Percentiles rank a stretch among this genome's conserved stretches.
These are phyloP conservation scores for Drosophila melanogaster DNA, from an alignment of 1,140 invertebrate species.

Conservation along the genomic window DNA sequence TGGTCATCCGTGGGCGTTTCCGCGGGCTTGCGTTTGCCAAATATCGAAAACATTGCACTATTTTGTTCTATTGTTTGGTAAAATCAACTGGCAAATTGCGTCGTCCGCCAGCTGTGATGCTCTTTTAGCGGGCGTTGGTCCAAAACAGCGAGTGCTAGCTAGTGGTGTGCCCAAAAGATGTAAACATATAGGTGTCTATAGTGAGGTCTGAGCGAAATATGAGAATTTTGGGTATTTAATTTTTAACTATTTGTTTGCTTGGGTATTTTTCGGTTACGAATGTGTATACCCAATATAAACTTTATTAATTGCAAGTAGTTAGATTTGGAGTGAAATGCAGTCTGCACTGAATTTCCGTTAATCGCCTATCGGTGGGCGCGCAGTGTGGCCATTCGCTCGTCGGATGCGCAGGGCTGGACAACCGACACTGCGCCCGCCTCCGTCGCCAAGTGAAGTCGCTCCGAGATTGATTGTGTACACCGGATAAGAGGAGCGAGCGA, in stretches of 20 bases:
- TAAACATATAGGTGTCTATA: no score
- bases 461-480: constrained; percentile 46
- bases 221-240: not conserved
- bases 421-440: constrained; percentile 4
- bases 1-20: constrained; percentile 75
- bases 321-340: not conserved
- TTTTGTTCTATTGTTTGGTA: constrained; percentile 1
- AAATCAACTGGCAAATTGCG: constrained; percentile 19
- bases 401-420: constrained; percentile 16
- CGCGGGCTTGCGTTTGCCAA: constrained; percentile 70
- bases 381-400: not conserved
- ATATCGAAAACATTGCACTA: constrained; percentile 66
- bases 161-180: not conserved
- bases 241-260: not conserved
- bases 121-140: not conserved
- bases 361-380: not conserved
- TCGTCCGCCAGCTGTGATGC: constrained; percentile 4
- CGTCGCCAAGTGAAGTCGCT: constrained; percentile 37
- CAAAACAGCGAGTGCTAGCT: not conserved
- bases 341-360: not conserved
- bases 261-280: no score
- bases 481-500: constrained; percentile 36
- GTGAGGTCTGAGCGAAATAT: not conserved
- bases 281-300: no score
- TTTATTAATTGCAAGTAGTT: not conserved